Base-by-base conservation (phyloP, 2,888 invertebrate species). In the Agrochola lychnidis region DNA sequence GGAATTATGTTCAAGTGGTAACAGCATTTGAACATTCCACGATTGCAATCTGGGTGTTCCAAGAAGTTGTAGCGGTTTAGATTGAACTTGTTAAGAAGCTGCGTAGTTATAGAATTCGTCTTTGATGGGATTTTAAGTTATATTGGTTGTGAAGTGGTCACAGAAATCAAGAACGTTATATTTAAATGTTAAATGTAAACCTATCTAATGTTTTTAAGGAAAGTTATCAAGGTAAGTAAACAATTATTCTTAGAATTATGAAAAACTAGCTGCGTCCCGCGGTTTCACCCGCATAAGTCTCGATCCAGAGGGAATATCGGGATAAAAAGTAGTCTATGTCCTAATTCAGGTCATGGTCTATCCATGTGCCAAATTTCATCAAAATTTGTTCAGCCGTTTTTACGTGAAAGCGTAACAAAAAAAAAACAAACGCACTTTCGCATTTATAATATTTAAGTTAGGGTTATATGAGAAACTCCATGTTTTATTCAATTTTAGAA, bases 11-110 rank as follows among this genome's bases (percentile, higher is more conserved):
- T n/a, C 22, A 48, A 48, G 6, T 48, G 16, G 36, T 48, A 56
- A 78, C 45, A 40, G 40, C 30, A 30, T 48, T 14, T 19, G 40
- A 57, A n/a, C 22, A 78, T 69, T 51, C 70, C 57, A 30, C 40
- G 48, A 59, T 36, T 42, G 79, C 25, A 57, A 69, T 42, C 30
- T 59, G 42, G 30, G 10, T 59, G 3, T 59, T 76, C 30, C 59
- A 42, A 19, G n/a, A n/a, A 42, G n/a, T n/a, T 19, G 10, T 16
- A 57, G 25, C 25, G n/a, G 42, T 42, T 59, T 70, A n/a, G 40
- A 59, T 70, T 79, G 42, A 79, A 59, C 19, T 42, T 30, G 48
- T 79, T 76, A 48, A 19, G 70, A 79, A 51, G 25, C 25, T 67
- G 25, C 7, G 53, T 36, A 79, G 48, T 68, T 48, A 6, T 25